Evolutionary conservation across 1,140 invertebrate genomes (phyloP).

Genomic region (Acromyrmex charruanus): DNA sequence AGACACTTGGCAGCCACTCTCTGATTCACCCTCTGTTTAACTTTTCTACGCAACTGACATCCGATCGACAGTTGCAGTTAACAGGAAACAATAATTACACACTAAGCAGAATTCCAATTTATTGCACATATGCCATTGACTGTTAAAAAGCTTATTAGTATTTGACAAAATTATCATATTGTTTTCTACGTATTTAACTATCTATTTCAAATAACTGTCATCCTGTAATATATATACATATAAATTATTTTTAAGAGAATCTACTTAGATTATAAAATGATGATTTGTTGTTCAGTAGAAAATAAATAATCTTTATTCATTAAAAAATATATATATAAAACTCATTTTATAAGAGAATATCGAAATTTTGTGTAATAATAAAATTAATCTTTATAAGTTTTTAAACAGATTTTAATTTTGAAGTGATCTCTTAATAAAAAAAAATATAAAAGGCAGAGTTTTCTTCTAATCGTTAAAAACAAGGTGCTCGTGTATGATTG

Average conservation of each 20-base stretch:
- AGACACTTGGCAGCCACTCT: conserved; percentile 1
- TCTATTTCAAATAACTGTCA: not conserved
- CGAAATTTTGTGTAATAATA: not conserved
- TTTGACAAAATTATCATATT: not conserved
- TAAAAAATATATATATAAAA: not conserved
- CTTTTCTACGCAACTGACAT: conserved; percentile 74
- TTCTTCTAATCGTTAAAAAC: not conserved
- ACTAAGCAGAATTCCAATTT: conserved; percentile 30
- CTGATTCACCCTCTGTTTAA: conserved; percentile 46
- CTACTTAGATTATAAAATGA: not conserved
- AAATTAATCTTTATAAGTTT: not conserved
- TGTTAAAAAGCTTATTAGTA: conserved; percentile 37
- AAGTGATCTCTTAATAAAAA: not conserved
- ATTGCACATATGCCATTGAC: conserved; percentile 52
- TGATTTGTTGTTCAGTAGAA: not conserved
- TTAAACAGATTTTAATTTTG: not conserved
- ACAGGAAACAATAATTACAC: conserved; percentile 72
- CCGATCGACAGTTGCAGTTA: conserved; percentile 81
- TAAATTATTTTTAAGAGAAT: not conserved
- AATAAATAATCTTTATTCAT: not conserved
- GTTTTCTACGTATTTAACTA: not conserved
- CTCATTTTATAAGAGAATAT: not conserved
- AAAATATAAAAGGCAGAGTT: not conserved
- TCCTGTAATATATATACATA: not conserved
- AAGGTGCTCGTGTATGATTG: not conserved